Conservation (phyloP, 2,113 vertebrate genomes). For the Eubucco bourcierii region DNA sequence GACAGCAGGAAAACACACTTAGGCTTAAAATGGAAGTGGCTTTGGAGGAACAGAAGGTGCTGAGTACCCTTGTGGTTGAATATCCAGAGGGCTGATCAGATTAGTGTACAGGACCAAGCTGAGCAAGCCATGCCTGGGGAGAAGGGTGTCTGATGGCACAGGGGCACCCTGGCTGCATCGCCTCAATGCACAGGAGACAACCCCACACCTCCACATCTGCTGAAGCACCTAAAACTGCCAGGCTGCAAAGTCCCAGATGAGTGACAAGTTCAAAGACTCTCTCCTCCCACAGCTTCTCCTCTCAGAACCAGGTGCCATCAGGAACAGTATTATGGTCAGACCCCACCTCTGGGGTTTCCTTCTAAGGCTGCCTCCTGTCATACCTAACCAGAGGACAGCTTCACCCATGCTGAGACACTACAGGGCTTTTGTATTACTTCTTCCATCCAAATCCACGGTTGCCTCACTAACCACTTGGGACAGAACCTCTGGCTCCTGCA, state of each 20-base stretch:
- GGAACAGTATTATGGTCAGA: fast-evolving
- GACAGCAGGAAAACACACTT: slow-evolving; percentile 7
- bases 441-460: neutral
- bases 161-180: fast-evolving
- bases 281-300: fast-evolving
- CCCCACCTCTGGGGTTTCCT: neutral
- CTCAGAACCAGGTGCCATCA: neutral
- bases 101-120: fast-evolving
- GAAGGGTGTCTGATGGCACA: neutral
- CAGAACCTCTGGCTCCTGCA: neutral
- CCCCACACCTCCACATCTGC: neutral
- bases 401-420: neutral
- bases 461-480: neutral
- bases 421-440: neutral
- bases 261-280: neutral
- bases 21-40: neutral
- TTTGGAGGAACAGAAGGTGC: neutral
- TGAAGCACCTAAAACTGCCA: neutral
- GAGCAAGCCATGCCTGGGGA: neutral
- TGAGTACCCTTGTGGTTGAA: neutral
- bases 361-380: neutral
- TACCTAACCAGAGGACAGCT: neutral
- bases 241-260: neutral
- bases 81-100: neutral
- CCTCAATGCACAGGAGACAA: neutral